Evolutionary conservation across 2,113 vertebrate genomes (phyloP), one percentile per base, ranked within the genome.

Genomic region (Tricholaema leucomelas): DNA sequence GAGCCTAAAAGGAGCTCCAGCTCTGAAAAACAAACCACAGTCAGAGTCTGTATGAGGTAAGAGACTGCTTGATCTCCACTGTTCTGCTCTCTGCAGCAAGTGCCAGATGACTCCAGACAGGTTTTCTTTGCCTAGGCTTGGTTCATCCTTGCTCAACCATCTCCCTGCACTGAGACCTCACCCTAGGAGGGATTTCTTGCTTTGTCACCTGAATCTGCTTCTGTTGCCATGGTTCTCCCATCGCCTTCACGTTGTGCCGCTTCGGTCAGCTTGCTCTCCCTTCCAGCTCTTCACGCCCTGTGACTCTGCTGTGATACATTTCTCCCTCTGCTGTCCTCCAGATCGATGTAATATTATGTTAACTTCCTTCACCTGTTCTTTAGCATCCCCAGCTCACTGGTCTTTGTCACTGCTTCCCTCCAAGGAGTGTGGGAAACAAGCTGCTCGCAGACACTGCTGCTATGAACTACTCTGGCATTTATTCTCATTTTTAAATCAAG

Each of bases 211-310:
- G 69, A 67, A 4, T 31, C 56, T 67, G n/a, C 54, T 85, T 36
- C 55, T 90, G 64, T 81, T 82, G 85, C 80, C 61, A 55, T 66
- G 65, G 71, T 54, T 85, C 56, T 85, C 36, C 42, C 25, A 33
- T 20, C 0, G 3, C 33, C 17, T 0, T 0, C 27, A 31, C 8
- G 18, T 58, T 77, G 46, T 23, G 36, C n/a, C 1, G 3, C 59
- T 65, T 67, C 8, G 8, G 52, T 44, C 79, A 48, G 16, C 2
- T 1, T 0, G 0, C 11, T 91, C 72, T 70, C 25, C 31, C 17
- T 63, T 18, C 44, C 91, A 15, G 3, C 63, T 85, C 55, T 35
- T 67, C 27, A 15, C 31, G 25, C 55, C 73, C 55, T 23, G 11
- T 21, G 60, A 69, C 66, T 20, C 59, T 67, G 67, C 58, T n/a